Conservation (phyloP, 2,113 vertebrate species). For the Haplochromis burtoni region DNA sequence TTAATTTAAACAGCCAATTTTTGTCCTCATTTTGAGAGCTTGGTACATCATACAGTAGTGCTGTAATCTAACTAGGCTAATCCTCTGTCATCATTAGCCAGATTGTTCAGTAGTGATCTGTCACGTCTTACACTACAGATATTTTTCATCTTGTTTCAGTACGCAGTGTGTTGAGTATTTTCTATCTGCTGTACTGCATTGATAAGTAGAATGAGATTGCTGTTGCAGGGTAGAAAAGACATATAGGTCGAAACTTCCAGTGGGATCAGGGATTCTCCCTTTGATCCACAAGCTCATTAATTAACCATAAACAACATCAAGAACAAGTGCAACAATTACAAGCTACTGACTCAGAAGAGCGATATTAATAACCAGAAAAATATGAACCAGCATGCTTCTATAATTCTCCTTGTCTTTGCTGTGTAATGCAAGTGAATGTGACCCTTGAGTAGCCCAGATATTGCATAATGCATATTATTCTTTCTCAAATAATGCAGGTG, state of each 20-base stretch:
- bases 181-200: background rate
- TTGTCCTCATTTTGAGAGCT: background rate
- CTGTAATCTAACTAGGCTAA: background rate
- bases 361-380: background rate
- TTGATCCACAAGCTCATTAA: conserved; percentile 60
- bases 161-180: background rate
- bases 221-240: conserved; percentile 10
- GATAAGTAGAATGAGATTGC: background rate
- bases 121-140: background rate
- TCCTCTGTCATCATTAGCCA: background rate
- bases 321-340: conserved; percentile 59
- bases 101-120: background rate
- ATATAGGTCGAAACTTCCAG: conserved; percentile 50
- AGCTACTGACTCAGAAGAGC: conserved; percentile 13
- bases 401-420: background rate
- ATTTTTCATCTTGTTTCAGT: background rate
- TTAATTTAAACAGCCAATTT: background rate
- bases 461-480: conserved; percentile 3
- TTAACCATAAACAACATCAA: conserved; percentile 56
- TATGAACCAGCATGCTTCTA: background rate
- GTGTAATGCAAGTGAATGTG: background rate
- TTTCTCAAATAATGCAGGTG: conserved; percentile 5
- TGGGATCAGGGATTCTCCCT: conserved; percentile 47
- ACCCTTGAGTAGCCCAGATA: background rate
- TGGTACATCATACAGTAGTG: background rate